Evolutionary conservation across 92 coral and sea anemone species (phyloP).

Genomic region (Actinernus sp.): DNA sequence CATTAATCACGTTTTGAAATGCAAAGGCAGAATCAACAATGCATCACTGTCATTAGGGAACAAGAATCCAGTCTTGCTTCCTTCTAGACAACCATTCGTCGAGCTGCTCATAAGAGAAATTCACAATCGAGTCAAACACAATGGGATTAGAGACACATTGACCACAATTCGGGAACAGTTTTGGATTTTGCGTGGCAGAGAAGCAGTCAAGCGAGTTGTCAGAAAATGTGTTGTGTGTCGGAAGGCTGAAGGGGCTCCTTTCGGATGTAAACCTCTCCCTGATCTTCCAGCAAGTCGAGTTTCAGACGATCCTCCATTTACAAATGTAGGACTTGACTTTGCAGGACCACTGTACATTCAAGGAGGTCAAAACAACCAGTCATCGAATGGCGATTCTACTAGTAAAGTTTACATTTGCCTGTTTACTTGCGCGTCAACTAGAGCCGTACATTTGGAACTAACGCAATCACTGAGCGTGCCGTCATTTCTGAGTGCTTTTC

Average conservation of each 20-base stretch:
- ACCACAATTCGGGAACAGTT: slow-evolving; percentile 57
- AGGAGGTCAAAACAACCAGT: neutral
- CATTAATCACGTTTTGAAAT: slow-evolving; percentile 22
- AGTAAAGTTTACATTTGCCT: slow-evolving; percentile 37
- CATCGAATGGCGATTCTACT: too few relatives aligned
- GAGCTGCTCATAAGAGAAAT: slow-evolving; percentile 46
- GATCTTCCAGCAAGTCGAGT: slow-evolving; percentile 37
- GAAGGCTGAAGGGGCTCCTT: slow-evolving; percentile 39
- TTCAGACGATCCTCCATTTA: slow-evolving; percentile 37
- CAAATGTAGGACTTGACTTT: slow-evolving; percentile 17
- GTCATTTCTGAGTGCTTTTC: slow-evolving; percentile 29
- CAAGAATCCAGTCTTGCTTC: slow-evolving; percentile 58
- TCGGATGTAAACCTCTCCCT: slow-evolving; percentile 27
- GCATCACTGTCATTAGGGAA: slow-evolving; percentile 34
- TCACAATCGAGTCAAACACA: slow-evolving; percentile 51
- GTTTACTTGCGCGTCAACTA: slow-evolving; percentile 46
- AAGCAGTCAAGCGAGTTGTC: slow-evolving; percentile 49
- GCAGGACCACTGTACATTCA: slow-evolving; percentile 33
- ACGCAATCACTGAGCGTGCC: slow-evolving; percentile 37
- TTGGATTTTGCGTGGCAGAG: slow-evolving; percentile 67
- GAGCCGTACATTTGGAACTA: slow-evolving; percentile 63
- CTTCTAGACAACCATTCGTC: slow-evolving; percentile 36
- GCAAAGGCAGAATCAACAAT: slow-evolving; percentile 60
- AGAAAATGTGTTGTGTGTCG: slow-evolving; percentile 50
- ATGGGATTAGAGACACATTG: slow-evolving; percentile 64